Conservation (phyloP, 2,113 vertebrate species). For the Megaceryle torquata region DNA sequence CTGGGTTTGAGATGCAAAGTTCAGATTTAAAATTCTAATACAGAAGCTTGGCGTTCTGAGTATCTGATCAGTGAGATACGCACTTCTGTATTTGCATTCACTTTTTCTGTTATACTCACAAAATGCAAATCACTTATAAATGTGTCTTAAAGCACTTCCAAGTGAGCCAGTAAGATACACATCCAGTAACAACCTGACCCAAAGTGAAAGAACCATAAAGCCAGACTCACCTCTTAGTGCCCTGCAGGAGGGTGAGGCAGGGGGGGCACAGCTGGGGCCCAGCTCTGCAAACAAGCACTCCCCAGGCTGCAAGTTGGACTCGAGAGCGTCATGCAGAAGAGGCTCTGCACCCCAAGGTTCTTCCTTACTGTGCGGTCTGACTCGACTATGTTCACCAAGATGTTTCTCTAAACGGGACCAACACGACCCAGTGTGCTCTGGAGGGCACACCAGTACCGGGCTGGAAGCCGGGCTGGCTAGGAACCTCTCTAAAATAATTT, state of each 20-base stretch:
- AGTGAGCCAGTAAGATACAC: background rate
- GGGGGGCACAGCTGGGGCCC: rapidly evolving
- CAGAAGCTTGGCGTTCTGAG: background rate
- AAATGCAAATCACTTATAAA: background rate
- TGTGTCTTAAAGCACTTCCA: background rate
- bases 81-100: background rate
- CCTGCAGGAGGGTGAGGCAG: background rate
- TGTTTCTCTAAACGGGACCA: background rate
- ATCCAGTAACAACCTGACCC: background rate
- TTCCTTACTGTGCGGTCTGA: background rate
- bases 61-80: background rate
- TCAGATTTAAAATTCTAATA: conserved; percentile 6
- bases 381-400: rapidly evolving
- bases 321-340: rapidly evolving
- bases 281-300: background rate
- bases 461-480: background rate
- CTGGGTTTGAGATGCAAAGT: conserved; percentile 3
- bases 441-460: rapidly evolving
- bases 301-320: rapidly evolving
- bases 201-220: background rate
- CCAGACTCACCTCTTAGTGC: background rate
- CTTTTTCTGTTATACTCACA: background rate
- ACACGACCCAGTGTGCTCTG: rapidly evolving
- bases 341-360: background rate
- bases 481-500: rapidly evolving